Conservation (phyloP, 2,888 invertebrate species). For the Oegoconia quadripuncta region DNA sequence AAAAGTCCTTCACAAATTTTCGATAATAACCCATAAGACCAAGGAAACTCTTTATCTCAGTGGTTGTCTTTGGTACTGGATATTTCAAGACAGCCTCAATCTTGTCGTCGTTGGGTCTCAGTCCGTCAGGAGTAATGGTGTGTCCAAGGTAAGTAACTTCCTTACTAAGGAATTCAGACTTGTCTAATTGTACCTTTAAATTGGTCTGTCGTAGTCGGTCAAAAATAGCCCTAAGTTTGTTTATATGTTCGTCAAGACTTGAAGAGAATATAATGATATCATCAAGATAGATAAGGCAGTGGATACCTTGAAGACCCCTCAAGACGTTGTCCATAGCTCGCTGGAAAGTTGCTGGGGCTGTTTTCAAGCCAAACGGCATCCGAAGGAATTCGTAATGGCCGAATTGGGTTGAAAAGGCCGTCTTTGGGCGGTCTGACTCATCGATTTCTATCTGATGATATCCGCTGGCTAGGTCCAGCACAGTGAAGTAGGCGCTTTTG, state of each 20-base stretch:
- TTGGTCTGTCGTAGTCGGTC: slow-evolving; percentile 20
- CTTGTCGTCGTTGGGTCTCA: slow-evolving; percentile 30
- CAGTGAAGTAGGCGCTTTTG: no score
- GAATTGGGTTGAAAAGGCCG: slow-evolving; percentile 11
- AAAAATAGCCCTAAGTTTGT: slow-evolving; percentile 23
- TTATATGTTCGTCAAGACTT: slow-evolving; percentile 24
- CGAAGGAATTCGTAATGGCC: no score
- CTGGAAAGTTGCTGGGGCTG: slow-evolving; percentile 23
- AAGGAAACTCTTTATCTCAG: slow-evolving; percentile 35
- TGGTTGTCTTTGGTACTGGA: slow-evolving; percentile 24
- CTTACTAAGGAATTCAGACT: no score
- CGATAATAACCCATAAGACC: slow-evolving; percentile 44
- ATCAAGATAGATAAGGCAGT: slow-evolving; percentile 32
- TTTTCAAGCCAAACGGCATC: no score
- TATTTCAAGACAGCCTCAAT: slow-evolving; percentile 25
- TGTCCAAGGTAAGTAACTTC: slow-evolving; percentile 36
- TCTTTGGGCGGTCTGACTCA: slow-evolving; percentile 10
- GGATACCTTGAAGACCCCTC: slow-evolving; percentile 19
- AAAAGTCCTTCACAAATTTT: slow-evolving; percentile 37
- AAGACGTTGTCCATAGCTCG: slow-evolving; percentile 24
- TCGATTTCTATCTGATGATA: slow-evolving; percentile 14
- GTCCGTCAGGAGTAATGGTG: slow-evolving; percentile 25
- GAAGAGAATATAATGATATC: slow-evolving; percentile 34
- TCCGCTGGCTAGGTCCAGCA: slow-evolving; percentile 13
- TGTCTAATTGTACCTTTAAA: no score